These are phyloP conservation scores for Arbacia lixula DNA, from an alignment of 53 echinoderm and acorn worm species.

Conservation along the genomic window DNA sequence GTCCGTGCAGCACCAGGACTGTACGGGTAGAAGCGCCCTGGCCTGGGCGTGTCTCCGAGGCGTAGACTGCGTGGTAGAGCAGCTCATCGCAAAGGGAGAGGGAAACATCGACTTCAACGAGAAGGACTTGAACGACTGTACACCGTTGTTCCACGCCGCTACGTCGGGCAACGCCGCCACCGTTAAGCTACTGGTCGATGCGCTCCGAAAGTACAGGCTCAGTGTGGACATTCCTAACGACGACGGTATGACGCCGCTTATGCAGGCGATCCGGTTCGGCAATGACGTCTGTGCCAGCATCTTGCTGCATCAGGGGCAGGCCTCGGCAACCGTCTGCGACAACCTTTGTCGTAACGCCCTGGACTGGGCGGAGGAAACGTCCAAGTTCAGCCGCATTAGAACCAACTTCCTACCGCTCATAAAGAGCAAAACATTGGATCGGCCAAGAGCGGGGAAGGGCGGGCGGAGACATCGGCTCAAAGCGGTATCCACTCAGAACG, in stretches of 20 bases:
- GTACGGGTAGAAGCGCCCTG: constrained; percentile 74
- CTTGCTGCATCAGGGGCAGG: constrained; percentile 81
- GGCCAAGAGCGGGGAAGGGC: constrained; percentile 12
- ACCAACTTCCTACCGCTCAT: constrained; percentile 42
- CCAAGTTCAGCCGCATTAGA: background rate
- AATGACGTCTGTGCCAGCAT: constrained; percentile 91
- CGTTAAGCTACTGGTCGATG: constrained; percentile 73
- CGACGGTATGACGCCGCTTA: constrained; percentile 86
- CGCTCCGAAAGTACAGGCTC: constrained; percentile 63
- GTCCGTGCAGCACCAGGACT: constrained; percentile 57
- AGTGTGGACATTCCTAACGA: constrained; percentile 83
- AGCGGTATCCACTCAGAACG: constrained; percentile 11
- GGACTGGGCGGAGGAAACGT: constrained; percentile 73
- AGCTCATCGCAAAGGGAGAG: constrained; percentile 61
- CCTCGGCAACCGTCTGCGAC: constrained; percentile 76
- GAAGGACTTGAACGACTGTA: constrained; percentile 76
- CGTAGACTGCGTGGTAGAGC: constrained; percentile 64
- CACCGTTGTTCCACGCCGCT: constrained; percentile 86
- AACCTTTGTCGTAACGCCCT: constrained; percentile 67
- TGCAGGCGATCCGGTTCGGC: constrained; percentile 81
- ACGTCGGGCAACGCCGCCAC: constrained; percentile 84
- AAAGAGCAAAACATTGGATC: background rate
- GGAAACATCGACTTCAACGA: constrained; percentile 81
- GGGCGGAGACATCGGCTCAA: constrained; percentile 19
- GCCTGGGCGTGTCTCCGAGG: constrained; percentile 86